Conservation (phyloP, 2,888 invertebrate genomes). For the Tupiocoris notatus region DNA sequence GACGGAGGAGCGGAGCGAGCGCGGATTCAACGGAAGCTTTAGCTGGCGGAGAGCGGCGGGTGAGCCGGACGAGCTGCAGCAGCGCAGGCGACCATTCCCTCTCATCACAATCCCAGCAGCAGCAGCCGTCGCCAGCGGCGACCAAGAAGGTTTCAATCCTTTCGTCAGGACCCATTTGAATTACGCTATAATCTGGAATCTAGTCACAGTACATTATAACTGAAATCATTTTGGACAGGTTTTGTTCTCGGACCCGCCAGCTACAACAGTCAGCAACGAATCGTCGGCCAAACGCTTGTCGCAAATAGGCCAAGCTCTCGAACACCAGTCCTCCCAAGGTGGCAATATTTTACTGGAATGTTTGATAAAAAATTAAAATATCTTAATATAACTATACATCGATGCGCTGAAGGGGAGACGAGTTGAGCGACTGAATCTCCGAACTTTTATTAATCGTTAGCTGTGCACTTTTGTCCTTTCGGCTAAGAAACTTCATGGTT, state of each 20-base stretch:
- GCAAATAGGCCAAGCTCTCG: not conserved
- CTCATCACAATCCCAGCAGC: not conserved
- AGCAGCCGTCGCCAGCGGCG: not conserved
- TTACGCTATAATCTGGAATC: too few species aligned
- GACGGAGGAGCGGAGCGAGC: slow-evolving; percentile 29
- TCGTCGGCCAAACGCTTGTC: not conserved
- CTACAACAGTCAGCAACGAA: slow-evolving; percentile 16
- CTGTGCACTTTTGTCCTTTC: too few species aligned
- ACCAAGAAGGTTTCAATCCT: not conserved
- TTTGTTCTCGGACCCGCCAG: slow-evolving; percentile 28
- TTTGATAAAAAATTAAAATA: too few species aligned
- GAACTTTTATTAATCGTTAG: too few species aligned
- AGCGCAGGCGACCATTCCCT: slow-evolving; percentile 1
- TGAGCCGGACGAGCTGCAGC: slow-evolving; percentile 31
- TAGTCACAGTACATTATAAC: too few species aligned
- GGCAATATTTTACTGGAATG: too few species aligned
- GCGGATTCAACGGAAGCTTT: not conserved
- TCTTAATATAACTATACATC: too few species aligned
- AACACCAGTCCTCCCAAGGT: slow-evolving; percentile 31
- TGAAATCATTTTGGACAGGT: too few species aligned
- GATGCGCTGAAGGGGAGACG: too few species aligned
- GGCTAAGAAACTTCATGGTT: too few species aligned
- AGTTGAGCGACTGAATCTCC: too few species aligned
- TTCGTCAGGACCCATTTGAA: too few species aligned
- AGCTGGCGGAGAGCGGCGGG: slow-evolving; percentile 27